Percentiles rank a stretch among this genome's conserved stretches.
phyloP scores from a whole-genome alignment of 2,113 vertebrate genomes.

The Petromus typicus region DNA sequence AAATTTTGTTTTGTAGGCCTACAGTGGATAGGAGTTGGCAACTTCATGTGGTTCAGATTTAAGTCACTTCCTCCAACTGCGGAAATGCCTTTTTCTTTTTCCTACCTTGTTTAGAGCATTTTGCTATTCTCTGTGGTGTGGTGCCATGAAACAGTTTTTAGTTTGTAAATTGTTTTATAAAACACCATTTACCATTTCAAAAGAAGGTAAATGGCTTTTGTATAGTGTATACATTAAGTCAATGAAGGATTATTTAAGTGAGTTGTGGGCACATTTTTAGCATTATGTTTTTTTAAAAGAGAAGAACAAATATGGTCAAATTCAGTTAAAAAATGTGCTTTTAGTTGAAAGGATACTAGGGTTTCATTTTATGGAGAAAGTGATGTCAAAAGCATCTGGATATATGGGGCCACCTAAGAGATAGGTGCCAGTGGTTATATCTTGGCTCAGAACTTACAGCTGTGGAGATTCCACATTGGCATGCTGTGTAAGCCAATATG shows the following conservation, averaged over 20 bases:
- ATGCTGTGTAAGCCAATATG: neutral
- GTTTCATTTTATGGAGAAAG: slow-evolving; percentile 38
- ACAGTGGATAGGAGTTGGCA: neutral
- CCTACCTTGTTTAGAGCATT: neutral
- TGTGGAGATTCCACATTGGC: slow-evolving; percentile 49
- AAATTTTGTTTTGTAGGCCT: neutral
- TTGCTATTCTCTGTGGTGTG: neutral
- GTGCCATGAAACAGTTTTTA: slow-evolving; percentile 1
- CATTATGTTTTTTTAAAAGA: neutral
- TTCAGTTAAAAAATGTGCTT: neutral
- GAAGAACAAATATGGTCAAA: neutral
- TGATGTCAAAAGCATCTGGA: neutral
- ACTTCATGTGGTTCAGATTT: neutral
- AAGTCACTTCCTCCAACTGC: neutral
- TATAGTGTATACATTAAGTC: neutral
- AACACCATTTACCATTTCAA: neutral
- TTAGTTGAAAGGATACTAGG: neutral
- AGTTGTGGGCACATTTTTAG: neutral
- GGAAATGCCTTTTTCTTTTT: neutral
- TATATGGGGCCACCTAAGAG: neutral
- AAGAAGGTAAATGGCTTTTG: neutral
- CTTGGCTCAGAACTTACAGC: slow-evolving; percentile 46
- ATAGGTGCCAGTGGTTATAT: neutral
- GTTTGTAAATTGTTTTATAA: neutral
- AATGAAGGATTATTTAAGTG: neutral